Conservation (phyloP, 2,888 invertebrate genomes). For the Steinernema hermaphroditum region DNA sequence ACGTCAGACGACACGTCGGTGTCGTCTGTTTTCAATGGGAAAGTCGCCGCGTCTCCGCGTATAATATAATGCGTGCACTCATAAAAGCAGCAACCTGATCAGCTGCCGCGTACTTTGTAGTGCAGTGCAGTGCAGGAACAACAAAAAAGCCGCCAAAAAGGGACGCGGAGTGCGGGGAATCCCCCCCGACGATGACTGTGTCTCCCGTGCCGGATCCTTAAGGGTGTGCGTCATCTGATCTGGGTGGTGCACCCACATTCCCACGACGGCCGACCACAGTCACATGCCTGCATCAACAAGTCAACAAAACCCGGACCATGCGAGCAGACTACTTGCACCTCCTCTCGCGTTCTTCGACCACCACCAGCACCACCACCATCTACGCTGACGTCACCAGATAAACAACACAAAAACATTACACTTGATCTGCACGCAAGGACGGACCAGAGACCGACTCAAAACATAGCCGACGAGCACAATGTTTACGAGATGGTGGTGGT, state of each 20-base stretch:
- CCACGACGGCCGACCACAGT: conserved; percentile 18
- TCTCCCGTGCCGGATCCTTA: background rate
- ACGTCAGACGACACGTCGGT: background rate
- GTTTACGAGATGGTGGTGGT: too few relatives aligned
- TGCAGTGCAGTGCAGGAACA: too few relatives aligned
- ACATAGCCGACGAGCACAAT: conserved; percentile 1
- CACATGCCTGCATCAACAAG: conserved; percentile 23
- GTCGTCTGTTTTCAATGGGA: background rate
- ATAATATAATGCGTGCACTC: background rate
- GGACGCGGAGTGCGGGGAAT: background rate
- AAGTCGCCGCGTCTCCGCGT: background rate
- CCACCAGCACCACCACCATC: background rate
- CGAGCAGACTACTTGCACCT: conserved; percentile 2
- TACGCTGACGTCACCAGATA: conserved; percentile 14
- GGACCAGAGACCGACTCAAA: conserved; percentile 8
- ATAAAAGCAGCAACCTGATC: conserved; percentile 8
- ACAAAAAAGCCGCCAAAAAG: too few relatives aligned
- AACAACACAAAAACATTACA: conserved; percentile 28
- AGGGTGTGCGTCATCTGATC: conserved; percentile 4
- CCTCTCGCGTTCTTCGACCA: background rate
- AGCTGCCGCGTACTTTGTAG: too few relatives aligned
- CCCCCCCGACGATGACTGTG: background rate
- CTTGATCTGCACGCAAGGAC: conserved; percentile 17
- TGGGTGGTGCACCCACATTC: background rate
- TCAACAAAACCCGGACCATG: conserved; percentile 20